Evolutionary conservation across 2,797 vertebrate species (phyloP).

Genomic region (Gastrophryne carolinensis): DNA sequence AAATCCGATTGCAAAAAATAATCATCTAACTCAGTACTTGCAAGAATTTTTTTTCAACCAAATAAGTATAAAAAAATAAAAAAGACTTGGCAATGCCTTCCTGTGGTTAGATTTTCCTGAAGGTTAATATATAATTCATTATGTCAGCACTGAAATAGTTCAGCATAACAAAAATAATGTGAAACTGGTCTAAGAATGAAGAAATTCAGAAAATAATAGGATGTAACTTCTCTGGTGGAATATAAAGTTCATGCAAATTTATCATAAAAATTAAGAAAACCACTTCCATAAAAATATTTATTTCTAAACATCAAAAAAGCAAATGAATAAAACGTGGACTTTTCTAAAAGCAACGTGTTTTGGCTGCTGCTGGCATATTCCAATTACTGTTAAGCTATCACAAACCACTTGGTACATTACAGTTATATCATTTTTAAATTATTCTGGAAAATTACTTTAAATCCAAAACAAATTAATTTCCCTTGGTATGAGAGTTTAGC

Average conservation of each 20-base stretch:
- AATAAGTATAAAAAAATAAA: not conserved
- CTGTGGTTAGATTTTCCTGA: not conserved
- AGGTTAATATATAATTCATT: not conserved
- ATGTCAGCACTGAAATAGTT: not conserved
- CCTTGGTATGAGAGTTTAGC: slow-evolving; percentile 1
- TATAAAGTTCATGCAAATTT: not conserved
- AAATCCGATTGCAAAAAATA: no score
- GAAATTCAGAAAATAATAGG: not conserved
- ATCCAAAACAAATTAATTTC: slow-evolving; percentile 32
- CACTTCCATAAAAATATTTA: no score
- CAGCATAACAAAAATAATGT: not conserved
- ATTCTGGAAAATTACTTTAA: slow-evolving; percentile 2
- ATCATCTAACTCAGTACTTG: not conserved
- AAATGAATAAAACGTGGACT: not conserved
- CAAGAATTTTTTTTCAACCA: not conserved
- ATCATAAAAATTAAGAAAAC: not conserved
- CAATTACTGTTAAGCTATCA: slow-evolving; percentile 11
- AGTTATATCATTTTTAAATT: slow-evolving; percentile 15
- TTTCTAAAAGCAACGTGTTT: not conserved
- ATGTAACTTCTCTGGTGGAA: not conserved
- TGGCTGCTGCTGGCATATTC: slow-evolving; percentile 8
- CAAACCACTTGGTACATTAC: slow-evolving; percentile 1
- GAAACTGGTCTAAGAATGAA: not conserved
- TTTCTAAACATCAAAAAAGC: not conserved
- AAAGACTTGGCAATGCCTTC: not conserved